Percentiles rank a stretch among this genome's conserved stretches.
Conservation (phyloP, 2,113 vertebrate genomes). For the Ia io region DNA sequence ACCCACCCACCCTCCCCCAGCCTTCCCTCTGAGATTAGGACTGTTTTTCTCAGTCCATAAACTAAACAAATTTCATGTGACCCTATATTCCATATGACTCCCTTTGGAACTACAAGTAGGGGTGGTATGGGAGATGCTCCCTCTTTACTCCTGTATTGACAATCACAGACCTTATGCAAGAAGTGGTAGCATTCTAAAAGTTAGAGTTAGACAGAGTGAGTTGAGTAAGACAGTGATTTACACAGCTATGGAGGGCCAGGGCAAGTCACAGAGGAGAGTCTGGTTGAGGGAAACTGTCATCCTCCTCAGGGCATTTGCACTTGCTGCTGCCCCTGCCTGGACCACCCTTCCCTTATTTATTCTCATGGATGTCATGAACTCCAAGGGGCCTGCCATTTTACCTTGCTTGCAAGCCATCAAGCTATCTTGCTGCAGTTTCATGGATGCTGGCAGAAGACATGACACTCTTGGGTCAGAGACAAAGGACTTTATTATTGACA, state of each 20-base stretch:
- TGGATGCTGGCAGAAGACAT: neutral
- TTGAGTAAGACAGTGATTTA: neutral
- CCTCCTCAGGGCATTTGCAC: neutral
- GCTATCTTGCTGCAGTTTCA: neutral
- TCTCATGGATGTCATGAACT: neutral
- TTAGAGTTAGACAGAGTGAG: neutral
- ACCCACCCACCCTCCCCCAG: no score
- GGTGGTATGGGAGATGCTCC: neutral
- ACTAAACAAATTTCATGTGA: neutral
- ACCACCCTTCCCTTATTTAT: neutral
- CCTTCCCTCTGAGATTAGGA: neutral
- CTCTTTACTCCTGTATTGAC: neutral
- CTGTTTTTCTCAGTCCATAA: neutral
- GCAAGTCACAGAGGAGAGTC: neutral
- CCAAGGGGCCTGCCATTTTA: neutral
- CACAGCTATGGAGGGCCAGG: neutral
- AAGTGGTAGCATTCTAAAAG: neutral
- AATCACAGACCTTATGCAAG: neutral
- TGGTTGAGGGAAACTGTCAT: neutral
- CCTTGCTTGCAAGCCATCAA: neutral
- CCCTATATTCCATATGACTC: neutral
- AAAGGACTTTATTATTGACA: conserved; percentile 17
- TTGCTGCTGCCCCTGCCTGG: neutral
- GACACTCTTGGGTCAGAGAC: neutral
- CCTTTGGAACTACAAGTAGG: neutral